Evolutionary conservation across 2,113 vertebrate genomes (phyloP).

Genomic region (Sturnus vulgaris): DNA sequence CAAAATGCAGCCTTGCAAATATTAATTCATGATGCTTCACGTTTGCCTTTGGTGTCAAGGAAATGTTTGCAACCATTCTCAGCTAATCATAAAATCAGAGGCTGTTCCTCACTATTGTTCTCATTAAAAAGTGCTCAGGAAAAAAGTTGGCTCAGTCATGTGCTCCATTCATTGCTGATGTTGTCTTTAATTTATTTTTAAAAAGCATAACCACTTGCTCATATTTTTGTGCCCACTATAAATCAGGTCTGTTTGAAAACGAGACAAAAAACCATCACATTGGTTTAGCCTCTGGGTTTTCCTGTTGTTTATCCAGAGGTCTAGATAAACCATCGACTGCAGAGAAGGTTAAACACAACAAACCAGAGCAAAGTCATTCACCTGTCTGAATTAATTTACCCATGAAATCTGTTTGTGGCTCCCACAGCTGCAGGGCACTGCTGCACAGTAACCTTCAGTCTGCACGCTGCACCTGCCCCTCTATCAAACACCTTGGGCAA

Average conservation of each 20-base stretch:
- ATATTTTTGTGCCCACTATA: not conserved
- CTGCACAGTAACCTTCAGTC: not conserved
- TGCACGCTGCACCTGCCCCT: not conserved
- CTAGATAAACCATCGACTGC: not conserved
- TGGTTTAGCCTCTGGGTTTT: conserved; percentile 15
- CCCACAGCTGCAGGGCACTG: not conserved
- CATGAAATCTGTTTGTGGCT: not conserved
- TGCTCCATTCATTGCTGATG: not conserved
- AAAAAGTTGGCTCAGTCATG: not conserved
- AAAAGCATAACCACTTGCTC: not conserved
- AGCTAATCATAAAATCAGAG: conserved; percentile 19
- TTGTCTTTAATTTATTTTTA: conserved; percentile 9
- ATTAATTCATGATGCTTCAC: conserved; percentile 28
- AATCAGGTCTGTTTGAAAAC: conserved; percentile 45
- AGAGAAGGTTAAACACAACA: not conserved
- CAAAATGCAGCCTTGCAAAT: conserved; percentile 40
- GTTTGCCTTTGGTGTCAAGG: not conserved
- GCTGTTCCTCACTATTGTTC: conserved; percentile 4
- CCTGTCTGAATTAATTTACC: conserved; percentile 40
- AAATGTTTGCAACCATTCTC: not conserved
- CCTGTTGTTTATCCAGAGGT: conserved; percentile 18
- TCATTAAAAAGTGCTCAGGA: not conserved
- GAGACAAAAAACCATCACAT: not conserved
- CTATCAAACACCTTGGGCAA: not conserved
- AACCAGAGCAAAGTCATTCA: conserved; percentile 9